A percentile compares a stretch with the other conserved stretches of the same genome.
phyloP scores from a whole-genome alignment of 2,888 invertebrate genomes.

The Tricholauxania praeusta region DNA sequence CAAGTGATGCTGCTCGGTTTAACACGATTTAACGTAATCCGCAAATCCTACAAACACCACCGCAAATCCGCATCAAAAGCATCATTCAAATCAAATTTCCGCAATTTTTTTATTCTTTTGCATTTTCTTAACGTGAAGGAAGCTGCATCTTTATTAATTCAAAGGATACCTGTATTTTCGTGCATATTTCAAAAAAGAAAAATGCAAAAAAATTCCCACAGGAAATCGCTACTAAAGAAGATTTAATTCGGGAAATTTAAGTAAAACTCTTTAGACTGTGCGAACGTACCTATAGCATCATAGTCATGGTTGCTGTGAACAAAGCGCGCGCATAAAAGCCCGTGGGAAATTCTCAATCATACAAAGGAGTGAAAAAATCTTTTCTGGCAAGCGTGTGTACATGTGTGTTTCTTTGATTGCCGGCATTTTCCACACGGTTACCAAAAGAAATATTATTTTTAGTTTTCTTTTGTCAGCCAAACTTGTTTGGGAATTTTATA shows the following conservation, averaged over 20 bases:
- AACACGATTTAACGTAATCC: slow-evolving; percentile 3
- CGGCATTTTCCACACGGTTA: not conserved
- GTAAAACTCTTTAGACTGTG: slow-evolving; percentile 16
- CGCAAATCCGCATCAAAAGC: slow-evolving; percentile 38
- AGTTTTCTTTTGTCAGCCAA: slow-evolving; percentile 18
- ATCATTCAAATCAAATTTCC: slow-evolving; percentile 65
- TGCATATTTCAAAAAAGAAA: slow-evolving; percentile 22
- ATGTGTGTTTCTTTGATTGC: not conserved
- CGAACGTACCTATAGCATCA: not conserved
- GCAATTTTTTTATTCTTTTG: slow-evolving; percentile 51
- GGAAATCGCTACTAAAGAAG: slow-evolving; percentile 29
- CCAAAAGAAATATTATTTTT: slow-evolving; percentile 16
- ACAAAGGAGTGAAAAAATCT: not conserved
- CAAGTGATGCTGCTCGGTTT: not conserved
- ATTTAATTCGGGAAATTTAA: slow-evolving; percentile 32
- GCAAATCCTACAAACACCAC: not conserved
- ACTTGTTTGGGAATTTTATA: not conserved
- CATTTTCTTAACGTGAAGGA: slow-evolving; percentile 15
- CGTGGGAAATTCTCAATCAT: slow-evolving; percentile 14
- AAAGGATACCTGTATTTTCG: slow-evolving; percentile 35
- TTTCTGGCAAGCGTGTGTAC: not conserved
- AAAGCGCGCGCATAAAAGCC: not conserved
- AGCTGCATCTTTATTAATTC: slow-evolving; percentile 28
- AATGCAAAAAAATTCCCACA: slow-evolving; percentile 35
- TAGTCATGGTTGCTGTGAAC: too few relatives aligned